These are phyloP conservation scores for Kryptolebias marmoratus DNA, from an alignment of 2,113 vertebrate species.

Conservation along the genomic window DNA sequence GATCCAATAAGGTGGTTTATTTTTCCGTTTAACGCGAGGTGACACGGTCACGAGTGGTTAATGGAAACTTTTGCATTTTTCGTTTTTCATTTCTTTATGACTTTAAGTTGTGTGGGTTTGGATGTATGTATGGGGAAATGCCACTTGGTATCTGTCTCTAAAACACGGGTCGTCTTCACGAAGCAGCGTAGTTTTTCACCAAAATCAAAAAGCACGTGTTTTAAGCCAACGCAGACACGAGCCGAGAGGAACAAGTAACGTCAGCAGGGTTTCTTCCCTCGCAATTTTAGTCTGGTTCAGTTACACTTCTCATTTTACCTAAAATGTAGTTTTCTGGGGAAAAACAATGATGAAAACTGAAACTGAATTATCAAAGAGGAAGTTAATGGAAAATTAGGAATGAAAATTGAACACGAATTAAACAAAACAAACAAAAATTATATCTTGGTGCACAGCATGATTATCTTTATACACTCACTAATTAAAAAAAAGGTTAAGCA, in stretches of 20 bases:
- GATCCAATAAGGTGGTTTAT: neutral
- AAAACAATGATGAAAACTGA: constrained; percentile 17
- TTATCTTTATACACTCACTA: no score
- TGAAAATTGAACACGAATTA: no score
- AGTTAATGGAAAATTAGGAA: neutral
- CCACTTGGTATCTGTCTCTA: neutral
- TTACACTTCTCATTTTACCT: constrained; percentile 55
- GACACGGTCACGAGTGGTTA: neutral
- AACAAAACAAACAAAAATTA: no score
- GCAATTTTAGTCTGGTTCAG: neutral
- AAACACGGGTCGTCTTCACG: constrained; percentile 18
- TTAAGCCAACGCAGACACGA: constrained; percentile 4
- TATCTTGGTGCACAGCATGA: no score
- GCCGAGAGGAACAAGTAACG: constrained; percentile 35
- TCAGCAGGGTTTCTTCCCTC: constrained; percentile 49
- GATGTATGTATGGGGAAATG: neutral
- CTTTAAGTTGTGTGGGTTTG: neutral
- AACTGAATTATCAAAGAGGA: neutral
- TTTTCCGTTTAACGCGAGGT: neutral
- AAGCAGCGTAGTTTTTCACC: neutral
- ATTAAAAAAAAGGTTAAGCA: no score
- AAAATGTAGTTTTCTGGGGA: neutral
- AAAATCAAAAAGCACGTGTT: constrained; percentile 3
- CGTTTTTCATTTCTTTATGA: neutral
- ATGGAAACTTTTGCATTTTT: neutral